Base-by-base conservation (phyloP, 1,140 invertebrate genomes). In the Pogonomyrmex californicus region DNA sequence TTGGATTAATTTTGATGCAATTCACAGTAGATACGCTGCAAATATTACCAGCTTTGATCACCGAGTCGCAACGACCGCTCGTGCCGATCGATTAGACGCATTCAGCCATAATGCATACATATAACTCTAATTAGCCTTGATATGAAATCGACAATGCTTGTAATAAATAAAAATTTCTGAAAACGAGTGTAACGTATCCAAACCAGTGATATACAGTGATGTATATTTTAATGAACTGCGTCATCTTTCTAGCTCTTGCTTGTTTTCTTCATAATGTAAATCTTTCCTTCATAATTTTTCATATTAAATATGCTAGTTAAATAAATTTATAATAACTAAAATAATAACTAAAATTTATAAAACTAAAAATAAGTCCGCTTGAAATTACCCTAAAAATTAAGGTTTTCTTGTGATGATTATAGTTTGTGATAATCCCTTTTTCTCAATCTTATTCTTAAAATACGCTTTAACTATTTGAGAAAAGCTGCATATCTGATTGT, bases 41-140 rank as follows among this genome's bases (percentile, higher is more conserved):
- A 81, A 81, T 81, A 81, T 81, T 58, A 81, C 36, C 17, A 12
- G 76, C 78, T 81, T 68, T 81, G 49, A 81, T 81, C 49, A 81
- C 14, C 63, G 47, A 68, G n/a, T 79, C 47, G 63, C 63, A 70
- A 70, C 47, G 38, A 70, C 63, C 49, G 38, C 33, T 81, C 76
- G 36, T 54, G 51, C 17, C 63, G 54, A 68, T 63, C 65, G 75
- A 87, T 88, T 54, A 49, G 23, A 65, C 49, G 68, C 85, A 78
- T 73, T 51, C 66, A 54, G 36, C 76, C 41, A 73, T 51, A 87
- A 62, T 83, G 58, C 54, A 76, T 83, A 63, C 30, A 66, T 33
- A 60, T 49, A 81, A 51, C 33, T 88, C 41, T 82, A 33, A 70
- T 88, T 65, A 87, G 4, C 62, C 41, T 49, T 65, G 36, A 85